Evolutionary conservation across 2,113 vertebrate genomes (phyloP).

Genomic region (Gallinago undulata): DNA sequence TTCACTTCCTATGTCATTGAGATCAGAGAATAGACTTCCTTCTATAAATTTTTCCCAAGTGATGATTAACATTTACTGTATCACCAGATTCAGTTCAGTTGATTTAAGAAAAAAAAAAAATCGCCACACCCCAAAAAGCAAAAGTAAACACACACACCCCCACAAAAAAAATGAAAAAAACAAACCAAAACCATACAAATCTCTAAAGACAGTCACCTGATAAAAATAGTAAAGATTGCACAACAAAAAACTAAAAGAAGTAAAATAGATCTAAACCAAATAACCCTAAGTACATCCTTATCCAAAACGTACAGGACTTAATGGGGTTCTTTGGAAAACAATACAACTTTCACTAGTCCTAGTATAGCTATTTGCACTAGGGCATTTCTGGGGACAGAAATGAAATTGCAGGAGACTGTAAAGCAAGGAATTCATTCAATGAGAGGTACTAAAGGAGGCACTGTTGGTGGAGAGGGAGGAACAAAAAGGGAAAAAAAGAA

Average conservation of each 20-base stretch:
- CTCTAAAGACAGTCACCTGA: neutral
- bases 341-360: neutral
- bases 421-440: neutral
- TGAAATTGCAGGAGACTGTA: neutral
- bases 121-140: neutral
- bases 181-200: neutral
- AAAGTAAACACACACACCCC: neutral
- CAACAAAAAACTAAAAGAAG: neutral
- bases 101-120: neutral
- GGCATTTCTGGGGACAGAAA: neutral
- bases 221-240: neutral
- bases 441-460: neutral
- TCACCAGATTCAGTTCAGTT: neutral
- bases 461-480: neutral
- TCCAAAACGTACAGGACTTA: neutral
- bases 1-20: neutral
- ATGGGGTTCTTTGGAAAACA: neutral
- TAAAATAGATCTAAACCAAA: neutral
- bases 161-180: neutral
- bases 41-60: neutral
- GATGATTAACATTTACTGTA: neutral
- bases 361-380: neutral
- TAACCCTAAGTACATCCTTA: neutral
- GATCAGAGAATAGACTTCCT: neutral
- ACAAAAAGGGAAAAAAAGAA: rapidly evolving